A percentile compares a stretch with the other conserved stretches of the same genome.
Evolutionary conservation across 2,797 vertebrate species (phyloP).

Genomic region (Oceanodroma leucorhoa): DNA sequence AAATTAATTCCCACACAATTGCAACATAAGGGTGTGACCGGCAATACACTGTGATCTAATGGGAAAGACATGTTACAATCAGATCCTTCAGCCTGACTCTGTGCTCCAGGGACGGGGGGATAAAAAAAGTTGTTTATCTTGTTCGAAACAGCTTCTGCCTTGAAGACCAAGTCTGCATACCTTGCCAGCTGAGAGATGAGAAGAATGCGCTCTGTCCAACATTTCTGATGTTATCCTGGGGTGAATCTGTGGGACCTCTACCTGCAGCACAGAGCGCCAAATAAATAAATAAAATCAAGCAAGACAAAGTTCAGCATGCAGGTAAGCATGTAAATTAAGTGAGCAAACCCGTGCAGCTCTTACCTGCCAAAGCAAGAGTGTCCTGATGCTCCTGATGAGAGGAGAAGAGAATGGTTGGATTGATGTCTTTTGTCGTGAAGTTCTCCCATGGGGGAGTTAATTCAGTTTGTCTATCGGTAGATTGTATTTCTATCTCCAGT

Average conservation of each 20-base stretch:
- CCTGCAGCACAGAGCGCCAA: slow-evolving; percentile 69
- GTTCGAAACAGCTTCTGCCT: neutral
- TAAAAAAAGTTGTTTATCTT: neutral
- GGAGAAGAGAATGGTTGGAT: slow-evolving; percentile 91
- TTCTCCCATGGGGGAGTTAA: slow-evolving; percentile 97
- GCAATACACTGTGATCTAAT: neutral
- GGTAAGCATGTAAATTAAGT: neutral
- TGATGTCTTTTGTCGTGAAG: slow-evolving; percentile 93
- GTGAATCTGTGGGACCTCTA: slow-evolving; percentile 67
- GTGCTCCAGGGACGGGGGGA: neutral
- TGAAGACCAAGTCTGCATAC: slow-evolving; percentile 41
- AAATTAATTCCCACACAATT: neutral
- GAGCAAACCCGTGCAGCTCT: neutral
- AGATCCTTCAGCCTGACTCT: neutral
- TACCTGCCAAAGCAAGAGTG: slow-evolving; percentile 88
- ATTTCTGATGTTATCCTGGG: slow-evolving; percentile 76
- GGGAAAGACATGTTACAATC: neutral
- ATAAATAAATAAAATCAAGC: neutral
- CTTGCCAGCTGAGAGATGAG: slow-evolving; percentile 83
- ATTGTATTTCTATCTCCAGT: slow-evolving; percentile 91
- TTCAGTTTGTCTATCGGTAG: slow-evolving; percentile 89
- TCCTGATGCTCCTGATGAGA: slow-evolving; percentile 96
- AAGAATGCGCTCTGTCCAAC: slow-evolving; percentile 80
- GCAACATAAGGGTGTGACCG: neutral
- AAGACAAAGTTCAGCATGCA: neutral